A percentile compares a stretch with the other conserved stretches of the same genome.
These are phyloP conservation scores for Psilopogon haemacephalus DNA, from an alignment of 2,113 vertebrate genomes.

Conservation along the genomic window DNA sequence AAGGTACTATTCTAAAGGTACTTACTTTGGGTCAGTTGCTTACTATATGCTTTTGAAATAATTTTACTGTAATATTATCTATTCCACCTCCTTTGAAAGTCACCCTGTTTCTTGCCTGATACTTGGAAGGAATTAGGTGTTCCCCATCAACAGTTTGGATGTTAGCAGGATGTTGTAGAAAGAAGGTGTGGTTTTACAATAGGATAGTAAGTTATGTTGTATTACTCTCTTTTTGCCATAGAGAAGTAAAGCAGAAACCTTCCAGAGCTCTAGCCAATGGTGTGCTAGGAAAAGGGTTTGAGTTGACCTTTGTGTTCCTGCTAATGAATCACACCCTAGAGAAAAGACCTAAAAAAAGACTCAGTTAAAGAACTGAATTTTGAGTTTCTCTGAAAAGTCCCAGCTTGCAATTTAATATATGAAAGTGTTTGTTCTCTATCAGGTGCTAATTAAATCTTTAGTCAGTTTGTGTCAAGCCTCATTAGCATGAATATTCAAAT, in stretches of 20 bases:
- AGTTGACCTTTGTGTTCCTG: background rate
- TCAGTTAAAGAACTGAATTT: background rate
- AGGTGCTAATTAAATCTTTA: background rate
- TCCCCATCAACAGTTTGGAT: background rate
- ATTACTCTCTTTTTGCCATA: background rate
- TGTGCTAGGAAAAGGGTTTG: background rate
- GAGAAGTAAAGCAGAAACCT: background rate
- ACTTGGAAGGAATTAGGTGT: background rate
- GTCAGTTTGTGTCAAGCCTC: background rate
- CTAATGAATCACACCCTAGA: background rate
- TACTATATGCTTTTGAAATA: background rate
- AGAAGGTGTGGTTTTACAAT: background rate
- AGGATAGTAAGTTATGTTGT: background rate
- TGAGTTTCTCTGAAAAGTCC: background rate
- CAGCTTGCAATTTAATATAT: background rate
- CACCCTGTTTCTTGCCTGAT: background rate
- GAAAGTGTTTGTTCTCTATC: background rate
- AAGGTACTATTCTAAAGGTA: background rate
- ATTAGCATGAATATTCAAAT: conserved; percentile 8
- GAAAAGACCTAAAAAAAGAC: background rate
- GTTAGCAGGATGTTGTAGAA: background rate
- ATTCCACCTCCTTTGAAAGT: background rate
- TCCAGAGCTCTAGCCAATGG: background rate
- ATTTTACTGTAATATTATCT: background rate
- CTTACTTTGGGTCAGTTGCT: background rate